phyloP scores from a whole-genome alignment of 2,113 vertebrate species.

The Urocitellus parryii region DNA sequence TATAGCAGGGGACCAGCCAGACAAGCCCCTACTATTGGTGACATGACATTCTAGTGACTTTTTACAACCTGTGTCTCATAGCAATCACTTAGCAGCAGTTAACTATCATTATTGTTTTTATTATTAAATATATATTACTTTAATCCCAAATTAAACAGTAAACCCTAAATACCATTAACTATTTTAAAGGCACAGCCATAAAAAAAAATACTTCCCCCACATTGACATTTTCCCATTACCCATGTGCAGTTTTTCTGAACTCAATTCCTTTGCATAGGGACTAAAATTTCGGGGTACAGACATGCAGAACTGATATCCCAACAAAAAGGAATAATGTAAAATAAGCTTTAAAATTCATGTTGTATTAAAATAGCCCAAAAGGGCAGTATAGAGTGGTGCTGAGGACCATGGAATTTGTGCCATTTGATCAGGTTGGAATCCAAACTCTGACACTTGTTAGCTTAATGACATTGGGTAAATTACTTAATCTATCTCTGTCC shows the following conservation, averaged over 20 bases:
- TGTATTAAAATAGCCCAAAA: not conserved
- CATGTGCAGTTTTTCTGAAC: not conserved
- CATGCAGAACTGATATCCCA: not conserved
- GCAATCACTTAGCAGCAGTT: not conserved
- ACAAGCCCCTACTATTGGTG: not conserved
- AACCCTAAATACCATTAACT: not conserved
- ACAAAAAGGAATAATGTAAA: not conserved
- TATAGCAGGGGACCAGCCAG: not conserved
- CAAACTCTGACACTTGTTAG: not conserved
- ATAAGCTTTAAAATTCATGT: not conserved
- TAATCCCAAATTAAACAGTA: slow-evolving; percentile 37
- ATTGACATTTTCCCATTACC: not conserved
- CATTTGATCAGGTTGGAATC: not conserved
- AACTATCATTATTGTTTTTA: not conserved
- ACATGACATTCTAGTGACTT: not conserved
- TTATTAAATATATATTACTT: slow-evolving; percentile 24
- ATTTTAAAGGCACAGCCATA: not conserved
- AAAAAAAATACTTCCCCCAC: not conserved
- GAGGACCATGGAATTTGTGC: not conserved
- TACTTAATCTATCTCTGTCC: not conserved
- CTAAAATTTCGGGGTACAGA: not conserved
- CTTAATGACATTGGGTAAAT: not conserved
- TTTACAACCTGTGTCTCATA: not conserved
- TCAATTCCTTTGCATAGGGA: not conserved
- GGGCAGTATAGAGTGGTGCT: not conserved